These are phyloP conservation scores for Synodontis membranacea DNA, from an alignment of 2,113 vertebrate species.

Conservation along the genomic window DNA sequence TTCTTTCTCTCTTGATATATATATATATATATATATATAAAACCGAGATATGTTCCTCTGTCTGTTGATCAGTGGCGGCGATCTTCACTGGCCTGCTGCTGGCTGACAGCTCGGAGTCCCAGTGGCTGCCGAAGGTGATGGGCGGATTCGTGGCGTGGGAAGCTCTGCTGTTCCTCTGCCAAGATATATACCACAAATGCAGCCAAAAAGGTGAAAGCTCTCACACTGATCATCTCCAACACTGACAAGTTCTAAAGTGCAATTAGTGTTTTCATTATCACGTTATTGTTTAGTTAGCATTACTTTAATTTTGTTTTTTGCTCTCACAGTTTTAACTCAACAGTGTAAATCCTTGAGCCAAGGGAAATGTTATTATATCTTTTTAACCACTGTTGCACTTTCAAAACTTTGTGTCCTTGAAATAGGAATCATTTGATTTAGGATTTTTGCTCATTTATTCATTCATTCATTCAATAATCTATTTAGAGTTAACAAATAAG, in stretches of 20 bases:
- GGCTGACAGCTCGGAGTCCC: slow-evolving; percentile 44
- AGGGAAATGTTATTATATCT: not conserved
- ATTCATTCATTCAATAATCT: not conserved
- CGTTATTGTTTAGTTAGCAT: not conserved
- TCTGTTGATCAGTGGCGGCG: slow-evolving; percentile 64
- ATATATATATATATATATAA: no score
- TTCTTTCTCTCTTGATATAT: not conserved
- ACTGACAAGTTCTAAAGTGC: not conserved
- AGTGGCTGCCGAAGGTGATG: slow-evolving; percentile 75
- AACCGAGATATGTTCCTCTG: not conserved
- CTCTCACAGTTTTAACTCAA: not conserved
- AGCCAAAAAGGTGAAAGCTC: slow-evolving; percentile 46
- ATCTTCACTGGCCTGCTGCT: slow-evolving; percentile 72
- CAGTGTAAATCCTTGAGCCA: not conserved
- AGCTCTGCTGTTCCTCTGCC: slow-evolving; percentile 57
- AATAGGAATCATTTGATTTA: not conserved
- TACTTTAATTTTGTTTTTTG: not conserved
- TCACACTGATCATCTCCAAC: not conserved
- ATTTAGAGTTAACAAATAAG: no score
- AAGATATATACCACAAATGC: slow-evolving; percentile 55
- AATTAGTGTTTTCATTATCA: not conserved
- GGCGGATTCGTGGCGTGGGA: slow-evolving; percentile 75
- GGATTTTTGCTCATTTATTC: not conserved
- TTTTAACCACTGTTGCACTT: not conserved
- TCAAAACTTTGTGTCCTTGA: not conserved